Base-by-base conservation (phyloP, 1,140 invertebrate genomes). In the Leptopilina boulardi region DNA sequence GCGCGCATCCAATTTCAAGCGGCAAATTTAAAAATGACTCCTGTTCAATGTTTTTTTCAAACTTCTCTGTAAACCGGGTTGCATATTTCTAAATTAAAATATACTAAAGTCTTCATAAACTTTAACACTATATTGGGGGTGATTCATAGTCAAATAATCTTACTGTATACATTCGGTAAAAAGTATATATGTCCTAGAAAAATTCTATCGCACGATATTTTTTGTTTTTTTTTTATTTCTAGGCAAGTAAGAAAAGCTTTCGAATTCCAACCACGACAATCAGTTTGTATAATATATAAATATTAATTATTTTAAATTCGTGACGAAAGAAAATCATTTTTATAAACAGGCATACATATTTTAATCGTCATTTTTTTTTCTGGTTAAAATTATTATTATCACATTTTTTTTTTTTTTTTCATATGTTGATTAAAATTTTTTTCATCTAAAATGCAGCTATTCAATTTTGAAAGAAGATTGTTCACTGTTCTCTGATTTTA, bases 161-260 rank as follows among this genome's bases (percentile, higher is more conserved):
- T n/a, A n/a, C n/a, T 34, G 30, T 34, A 34, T 34, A 34, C 6
- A 34, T 34, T 18, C 6, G 19, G 19, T 26, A 30, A 26, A 66
- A 66, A 66, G 21, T 30, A 66, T 30, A 56, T 56, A 66, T 21
- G 21, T 26, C 11, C 56, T 66, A 66, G 56, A 66, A 66, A 66
- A 66, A 30, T 66, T 66, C 56, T 66, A 30, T 66, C 56, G 56
- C 56, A 66, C 56, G 56, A 66, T 66, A 66, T 66, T 15, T n/a
- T n/a, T n/a, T n/a, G n/a, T n/a, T n/a, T n/a, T n/a, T n/a, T n/a
- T n/a, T n/a, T 66, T 23, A 21, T 11, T 34, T 66, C 56, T 66
- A 66, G 56, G 26, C 15, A 66, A 30, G 56, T 13, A 26, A 66
- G 26, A 30, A 26, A 26, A 66, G 56, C 56, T 30, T 66, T 66